These are phyloP conservation scores for Nothura maculosa DNA, from an alignment of 2,797 vertebrate genomes.

Conservation along the genomic window DNA sequence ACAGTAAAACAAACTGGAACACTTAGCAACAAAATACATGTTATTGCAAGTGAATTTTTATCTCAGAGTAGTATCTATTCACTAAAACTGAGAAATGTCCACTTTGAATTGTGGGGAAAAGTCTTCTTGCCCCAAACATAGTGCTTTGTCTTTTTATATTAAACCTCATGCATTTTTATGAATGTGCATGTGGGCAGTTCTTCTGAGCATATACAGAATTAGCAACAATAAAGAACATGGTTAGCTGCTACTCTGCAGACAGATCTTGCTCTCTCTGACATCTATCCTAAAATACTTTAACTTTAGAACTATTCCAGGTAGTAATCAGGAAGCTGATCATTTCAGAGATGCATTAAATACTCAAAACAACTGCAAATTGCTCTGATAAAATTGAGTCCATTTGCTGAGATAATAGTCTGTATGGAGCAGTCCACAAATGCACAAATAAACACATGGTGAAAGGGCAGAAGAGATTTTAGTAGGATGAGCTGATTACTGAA, in stretches of 20 bases:
- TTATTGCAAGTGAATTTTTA: neutral
- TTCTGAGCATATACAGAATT: neutral
- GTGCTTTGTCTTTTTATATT: neutral
- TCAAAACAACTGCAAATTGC: neutral
- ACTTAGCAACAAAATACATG: neutral
- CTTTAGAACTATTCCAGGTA: neutral
- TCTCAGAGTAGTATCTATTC: accelerated
- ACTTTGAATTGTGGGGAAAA: neutral
- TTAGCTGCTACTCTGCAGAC: neutral
- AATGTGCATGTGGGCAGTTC: neutral
- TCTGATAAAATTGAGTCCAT: neutral
- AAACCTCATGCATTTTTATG: neutral
- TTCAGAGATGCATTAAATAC: neutral
- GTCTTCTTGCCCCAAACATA: neutral
- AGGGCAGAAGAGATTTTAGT: neutral
- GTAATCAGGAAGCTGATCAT: neutral
- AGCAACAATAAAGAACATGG: accelerated
- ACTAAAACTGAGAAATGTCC: neutral
- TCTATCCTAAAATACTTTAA: neutral
- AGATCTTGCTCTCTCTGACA: neutral
- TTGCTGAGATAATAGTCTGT: neutral
- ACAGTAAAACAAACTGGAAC: neutral
- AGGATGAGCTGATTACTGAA: neutral
- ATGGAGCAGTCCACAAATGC: neutral
- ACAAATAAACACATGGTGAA: neutral